Base-by-base conservation (phyloP, 2,888 invertebrate genomes). In the Meteorus cinctellus region DNA sequence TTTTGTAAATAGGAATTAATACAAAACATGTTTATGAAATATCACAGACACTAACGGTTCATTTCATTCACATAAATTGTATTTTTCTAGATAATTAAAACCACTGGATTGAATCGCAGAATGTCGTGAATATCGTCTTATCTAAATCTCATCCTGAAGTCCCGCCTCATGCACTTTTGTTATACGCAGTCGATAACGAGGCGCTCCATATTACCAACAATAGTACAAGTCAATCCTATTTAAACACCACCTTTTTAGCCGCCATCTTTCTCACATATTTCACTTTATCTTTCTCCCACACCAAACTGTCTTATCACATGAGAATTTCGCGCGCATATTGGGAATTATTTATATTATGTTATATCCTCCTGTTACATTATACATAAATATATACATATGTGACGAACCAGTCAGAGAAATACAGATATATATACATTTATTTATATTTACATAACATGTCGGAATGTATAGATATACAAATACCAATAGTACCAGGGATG, bases 361-460 rank as follows among this genome's bases (percentile, higher is more conserved):
- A 55, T 55, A 55, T 55, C 55, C 55, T 55, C 55, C 55, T 55
- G 55, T 55, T 55, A 55, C 55, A 55, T 55, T 55, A 55, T 55
- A 55, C 55, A 55, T 55, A 55, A 55, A 55, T 55, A 55, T 55
- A 55, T 55, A 55, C 55, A 55, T 55, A 55, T 55, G 55, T 55
- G 55, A 55, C 55, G 55, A 55, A 8, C 55, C 55, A 55, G 55
- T 55, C 55, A 55, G 55, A 55, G 19, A 55, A 55, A 55, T 55
- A 55, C 55, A 55, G 55, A 55, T 41, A 41, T 55, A 55, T 55
- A 55, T 55, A 55, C n/a, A 55, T 24, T 55, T 55, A 55, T 55
- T 55, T 55, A 55, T 19, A 55, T 55, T 55, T 55, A 55, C 55
- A 55, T 55, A 55, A 55, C 55, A 55, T 19, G n/a, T 55, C 24